Evolutionary conservation across 2,113 vertebrate genomes (phyloP).

Genomic region (Glareola pratincola): DNA sequence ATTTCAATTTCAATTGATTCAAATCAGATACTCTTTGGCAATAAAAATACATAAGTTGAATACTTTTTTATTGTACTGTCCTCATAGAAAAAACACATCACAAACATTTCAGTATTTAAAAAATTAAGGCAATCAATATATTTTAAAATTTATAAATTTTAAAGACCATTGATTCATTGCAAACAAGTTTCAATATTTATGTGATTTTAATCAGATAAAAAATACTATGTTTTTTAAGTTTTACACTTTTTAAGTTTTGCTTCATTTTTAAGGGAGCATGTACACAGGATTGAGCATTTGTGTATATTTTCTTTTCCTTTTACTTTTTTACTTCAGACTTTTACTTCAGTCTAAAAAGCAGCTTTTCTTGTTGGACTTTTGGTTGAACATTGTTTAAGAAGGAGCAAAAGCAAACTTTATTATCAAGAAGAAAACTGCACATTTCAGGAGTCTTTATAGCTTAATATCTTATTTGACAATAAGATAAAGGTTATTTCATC

Average conservation of each 20-base stretch:
- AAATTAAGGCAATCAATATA: neutral
- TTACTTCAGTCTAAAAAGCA: neutral
- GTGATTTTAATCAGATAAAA: neutral
- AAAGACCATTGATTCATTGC: neutral
- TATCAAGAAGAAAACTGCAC: neutral
- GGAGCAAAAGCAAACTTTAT: neutral
- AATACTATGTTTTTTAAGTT: neutral
- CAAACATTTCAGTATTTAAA: neutral
- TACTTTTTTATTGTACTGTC: accelerated
- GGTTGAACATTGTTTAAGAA: neutral
- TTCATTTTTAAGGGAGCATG: neutral
- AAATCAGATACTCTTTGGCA: neutral
- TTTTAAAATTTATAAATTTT: neutral
- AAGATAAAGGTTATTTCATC: neutral
- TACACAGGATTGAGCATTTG: neutral
- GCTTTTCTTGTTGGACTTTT: neutral
- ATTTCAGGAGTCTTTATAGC: neutral
- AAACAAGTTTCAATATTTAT: neutral
- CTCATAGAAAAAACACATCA: neutral
- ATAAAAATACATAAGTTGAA: neutral
- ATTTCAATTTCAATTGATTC: neutral
- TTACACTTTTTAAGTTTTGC: neutral
- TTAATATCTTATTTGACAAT: neutral
- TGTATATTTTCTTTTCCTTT: neutral
- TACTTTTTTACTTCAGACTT: neutral